phyloP scores from a whole-genome alignment of 2,888 invertebrate genomes.

The Apamea epomidion region DNA sequence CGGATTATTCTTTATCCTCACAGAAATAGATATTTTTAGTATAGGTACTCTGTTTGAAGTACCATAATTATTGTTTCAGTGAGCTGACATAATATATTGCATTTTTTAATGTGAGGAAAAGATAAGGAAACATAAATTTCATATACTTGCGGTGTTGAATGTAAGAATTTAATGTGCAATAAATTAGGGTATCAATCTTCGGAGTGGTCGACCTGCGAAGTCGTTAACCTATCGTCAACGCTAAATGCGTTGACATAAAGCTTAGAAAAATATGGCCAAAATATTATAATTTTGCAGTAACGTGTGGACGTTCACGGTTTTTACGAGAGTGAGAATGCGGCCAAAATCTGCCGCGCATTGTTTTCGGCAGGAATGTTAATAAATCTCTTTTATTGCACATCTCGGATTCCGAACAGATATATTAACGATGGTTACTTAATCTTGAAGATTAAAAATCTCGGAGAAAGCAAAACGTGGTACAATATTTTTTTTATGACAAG shows the following conservation, averaged over 20 bases:
- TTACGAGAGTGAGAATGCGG: conserved; percentile 34
- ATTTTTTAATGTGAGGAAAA: conserved; percentile 33
- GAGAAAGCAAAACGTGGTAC: conserved; percentile 54
- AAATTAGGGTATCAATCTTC: conserved; percentile 60
- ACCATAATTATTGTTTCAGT: conserved; percentile 49
- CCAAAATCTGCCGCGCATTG: conserved; percentile 51
- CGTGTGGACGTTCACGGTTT: conserved; percentile 33
- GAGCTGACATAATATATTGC: conserved; percentile 45
- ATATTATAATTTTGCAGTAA: conserved; percentile 56
- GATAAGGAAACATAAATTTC: conserved; percentile 52
- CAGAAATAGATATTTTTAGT: conserved; percentile 60
- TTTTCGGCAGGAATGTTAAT: conserved; percentile 63
- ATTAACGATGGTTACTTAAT: conserved; percentile 69
- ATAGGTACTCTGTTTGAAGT: conserved; percentile 33
- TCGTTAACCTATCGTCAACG: conserved; percentile 59
- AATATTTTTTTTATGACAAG: conserved; percentile 56
- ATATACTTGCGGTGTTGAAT: conserved; percentile 57
- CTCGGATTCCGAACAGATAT: conserved; percentile 63
- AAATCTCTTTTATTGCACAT: conserved; percentile 74
- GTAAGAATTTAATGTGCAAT: conserved; percentile 57
- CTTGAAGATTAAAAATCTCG: conserved; percentile 66
- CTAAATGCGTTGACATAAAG: conserved; percentile 60
- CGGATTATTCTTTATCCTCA: conserved; percentile 68
- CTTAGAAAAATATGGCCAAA: conserved; percentile 58
- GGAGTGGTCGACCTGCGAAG: conserved; percentile 45